phyloP scores from a whole-genome alignment of 2,888 invertebrate species.

The Latrodectus hesperus region DNA sequence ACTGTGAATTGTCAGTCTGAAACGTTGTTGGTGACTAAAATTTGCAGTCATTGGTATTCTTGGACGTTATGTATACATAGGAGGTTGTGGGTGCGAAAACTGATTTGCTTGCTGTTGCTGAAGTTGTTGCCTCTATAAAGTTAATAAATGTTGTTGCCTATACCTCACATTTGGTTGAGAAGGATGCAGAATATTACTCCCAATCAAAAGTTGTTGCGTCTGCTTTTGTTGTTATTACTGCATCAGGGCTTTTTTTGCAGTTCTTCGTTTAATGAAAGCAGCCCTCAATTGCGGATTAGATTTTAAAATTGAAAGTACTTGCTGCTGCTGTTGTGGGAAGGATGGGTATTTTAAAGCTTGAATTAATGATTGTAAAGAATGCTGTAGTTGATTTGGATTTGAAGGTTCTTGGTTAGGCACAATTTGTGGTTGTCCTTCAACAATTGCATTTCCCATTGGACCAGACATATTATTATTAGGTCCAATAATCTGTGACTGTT shows the following conservation, averaged over 20 bases:
- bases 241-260: constrained; percentile 69
- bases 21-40: constrained; percentile 64
- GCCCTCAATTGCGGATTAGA: constrained; percentile 96
- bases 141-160: constrained; percentile 70
- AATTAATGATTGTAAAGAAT: constrained; percentile 81
- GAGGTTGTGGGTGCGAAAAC: constrained; percentile 73
- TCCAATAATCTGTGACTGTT: constrained; percentile 72
- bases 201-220: constrained; percentile 38
- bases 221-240: constrained; percentile 29
- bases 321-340: constrained; percentile 92
- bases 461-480: constrained; percentile 59
- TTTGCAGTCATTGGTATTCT: constrained; percentile 47
- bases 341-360: constrained; percentile 91
- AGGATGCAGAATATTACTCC: constrained; percentile 19
- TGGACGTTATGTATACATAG: constrained; percentile 56
- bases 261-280: constrained; percentile 88
- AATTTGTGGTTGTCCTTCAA: constrained; percentile 56
- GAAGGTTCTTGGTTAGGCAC: constrained; percentile 70
- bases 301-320: constrained; percentile 89
- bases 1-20: constrained; percentile 63
- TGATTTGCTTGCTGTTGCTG: constrained; percentile 73
- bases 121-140: constrained; percentile 72
- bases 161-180: constrained; percentile 62
- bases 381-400: constrained; percentile 72
- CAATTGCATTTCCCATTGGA: constrained; percentile 58